Base-by-base conservation (phyloP, 2,113 vertebrate genomes). In the Panthera leo region DNA sequence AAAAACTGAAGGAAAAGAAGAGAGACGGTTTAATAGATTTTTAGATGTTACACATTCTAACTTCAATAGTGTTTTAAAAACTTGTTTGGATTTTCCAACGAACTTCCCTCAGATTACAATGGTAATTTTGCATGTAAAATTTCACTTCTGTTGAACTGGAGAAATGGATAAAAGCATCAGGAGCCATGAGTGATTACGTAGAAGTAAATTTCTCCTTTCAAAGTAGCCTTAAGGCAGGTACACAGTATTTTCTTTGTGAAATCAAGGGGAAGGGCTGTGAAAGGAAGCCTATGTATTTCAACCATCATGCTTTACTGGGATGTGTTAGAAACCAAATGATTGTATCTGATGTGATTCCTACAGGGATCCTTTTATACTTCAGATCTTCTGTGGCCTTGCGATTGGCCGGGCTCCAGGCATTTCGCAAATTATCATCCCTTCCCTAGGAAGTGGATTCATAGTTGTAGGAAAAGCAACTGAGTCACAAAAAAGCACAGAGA, bases 131-230 rank as follows among this genome's bases (percentile, higher is more conserved):
- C 65, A 87, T 76, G 97, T 98, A 94, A 97, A 91, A 97, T 98
- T 98, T 96, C 97, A 97, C 85, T 96, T 91, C 70, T 85, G 79
- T 96, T 98, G 96, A 73, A 97, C 55, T 97, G 67, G 88, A 96
- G 90, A 95, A 98, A 94, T 93, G 86, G 61, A 88, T 79, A 71
- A 97, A 98, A 98, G 96, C 95, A 95, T 94, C 85, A 98, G 63
- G 53, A 82, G 55, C 18, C 65, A 85, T 83, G 95, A 97, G 90
- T 97, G 93, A 98, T 95, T 93, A 97, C 97, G 85, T 25, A 93
- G 61, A 97, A 97, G 79, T 78, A 98, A 97, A 97, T 96, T 94
- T 96, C 89, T 98, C 84, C 95, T 97, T 98, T 95, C 84, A 96
- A 92, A 88, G 96, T 48, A 94, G 96, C 73, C 95, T 85, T 82